These are phyloP conservation scores for Microplitis deprimator DNA, from an alignment of 2,888 invertebrate genomes.

Conservation along the genomic window DNA sequence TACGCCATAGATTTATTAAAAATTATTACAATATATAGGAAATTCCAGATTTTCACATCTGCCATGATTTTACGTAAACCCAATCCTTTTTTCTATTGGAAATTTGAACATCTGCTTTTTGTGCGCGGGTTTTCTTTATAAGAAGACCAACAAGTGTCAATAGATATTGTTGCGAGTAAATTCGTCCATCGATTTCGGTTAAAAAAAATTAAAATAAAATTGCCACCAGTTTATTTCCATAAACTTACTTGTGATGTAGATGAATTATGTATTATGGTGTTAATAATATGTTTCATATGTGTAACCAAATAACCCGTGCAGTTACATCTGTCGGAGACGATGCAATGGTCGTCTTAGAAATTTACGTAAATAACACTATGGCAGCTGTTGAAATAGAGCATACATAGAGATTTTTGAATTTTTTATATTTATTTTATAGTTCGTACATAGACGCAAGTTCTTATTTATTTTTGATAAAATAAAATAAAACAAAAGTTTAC, in stretches of 20 bases:
- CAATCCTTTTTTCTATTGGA: conserved; percentile 23
- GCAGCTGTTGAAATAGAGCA: neutral
- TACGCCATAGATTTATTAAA: conserved; percentile 14
- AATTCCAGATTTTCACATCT: conserved; percentile 26
- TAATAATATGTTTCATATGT: neutral
- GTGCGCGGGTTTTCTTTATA: conserved; percentile 15
- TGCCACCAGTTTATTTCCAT: too few species aligned
- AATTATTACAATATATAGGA: conserved; percentile 11
- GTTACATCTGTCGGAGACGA: conserved; percentile 21
- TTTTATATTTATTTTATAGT: conserved; percentile 6
- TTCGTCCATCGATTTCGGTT: neutral
- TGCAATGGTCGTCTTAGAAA: conserved; percentile 48
- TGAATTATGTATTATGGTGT: too few species aligned
- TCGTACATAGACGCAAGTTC: too few species aligned
- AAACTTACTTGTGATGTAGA: too few species aligned
- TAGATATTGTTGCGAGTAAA: neutral
- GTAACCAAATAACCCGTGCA: conserved; percentile 8
- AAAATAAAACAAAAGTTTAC: conserved; percentile 51
- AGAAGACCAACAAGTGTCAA: conserved; percentile 17
- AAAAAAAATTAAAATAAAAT: too few species aligned
- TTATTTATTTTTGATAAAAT: conserved; percentile 2
- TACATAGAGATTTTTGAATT: conserved; percentile 28
- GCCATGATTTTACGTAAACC: conserved; percentile 30
- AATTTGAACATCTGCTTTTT: conserved; percentile 19
- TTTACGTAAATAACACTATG: conserved; percentile 43